Evolutionary conservation across 2,797 vertebrate genomes (phyloP).

Genomic region (Chloroceryle amazona): DNA sequence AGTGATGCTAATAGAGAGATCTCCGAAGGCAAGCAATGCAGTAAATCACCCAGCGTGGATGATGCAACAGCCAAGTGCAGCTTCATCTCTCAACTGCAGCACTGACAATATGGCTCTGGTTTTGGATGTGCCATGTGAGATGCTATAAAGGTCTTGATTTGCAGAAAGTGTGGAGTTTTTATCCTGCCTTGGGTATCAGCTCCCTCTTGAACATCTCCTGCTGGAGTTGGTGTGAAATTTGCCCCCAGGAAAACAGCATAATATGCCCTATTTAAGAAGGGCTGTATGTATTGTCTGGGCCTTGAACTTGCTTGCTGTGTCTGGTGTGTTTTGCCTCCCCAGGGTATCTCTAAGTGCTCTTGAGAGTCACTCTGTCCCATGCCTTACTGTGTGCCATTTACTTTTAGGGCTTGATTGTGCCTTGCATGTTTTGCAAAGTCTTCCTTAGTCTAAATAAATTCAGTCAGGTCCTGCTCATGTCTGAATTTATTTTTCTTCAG

Average conservation of each 20-base stretch:
- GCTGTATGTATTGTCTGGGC: not conserved
- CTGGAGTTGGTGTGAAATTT: not conserved
- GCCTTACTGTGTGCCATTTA: not conserved
- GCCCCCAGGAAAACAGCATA: not conserved
- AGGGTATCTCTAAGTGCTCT: not conserved
- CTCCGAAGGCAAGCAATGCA: not conserved
- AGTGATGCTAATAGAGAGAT: not conserved
- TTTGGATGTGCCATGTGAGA: not conserved
- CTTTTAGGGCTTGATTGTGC: slow-evolving; percentile 8
- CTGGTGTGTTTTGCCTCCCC: not conserved
- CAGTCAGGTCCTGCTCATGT: not conserved
- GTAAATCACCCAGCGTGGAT: accelerated
- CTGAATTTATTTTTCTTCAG: not conserved
- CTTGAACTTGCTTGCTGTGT: not conserved
- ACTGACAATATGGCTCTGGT: not conserved
- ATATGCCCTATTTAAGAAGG: not conserved
- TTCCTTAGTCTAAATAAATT: slow-evolving; percentile 8
- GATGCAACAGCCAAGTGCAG: accelerated
- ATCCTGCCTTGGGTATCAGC: not conserved
- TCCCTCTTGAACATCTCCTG: not conserved
- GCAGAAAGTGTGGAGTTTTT: not conserved
- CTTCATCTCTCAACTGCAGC: not conserved
- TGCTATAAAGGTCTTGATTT: not conserved
- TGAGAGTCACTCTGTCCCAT: not conserved
- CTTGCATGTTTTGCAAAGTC: slow-evolving; percentile 13